phyloP scores from a whole-genome alignment of 2,797 vertebrate genomes.

The Anableps anableps region DNA sequence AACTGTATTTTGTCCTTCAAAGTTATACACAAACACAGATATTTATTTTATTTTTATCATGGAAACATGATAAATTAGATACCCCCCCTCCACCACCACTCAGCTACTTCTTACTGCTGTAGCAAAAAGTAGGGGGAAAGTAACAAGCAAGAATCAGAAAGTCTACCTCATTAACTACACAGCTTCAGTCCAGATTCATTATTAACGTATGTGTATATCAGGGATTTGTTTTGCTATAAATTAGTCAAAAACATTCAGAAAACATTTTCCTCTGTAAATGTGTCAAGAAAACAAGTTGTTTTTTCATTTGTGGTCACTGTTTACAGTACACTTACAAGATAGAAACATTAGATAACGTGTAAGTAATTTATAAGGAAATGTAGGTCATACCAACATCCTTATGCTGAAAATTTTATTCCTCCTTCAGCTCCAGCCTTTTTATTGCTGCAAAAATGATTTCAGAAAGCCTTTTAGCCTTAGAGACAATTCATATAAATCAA shows the following conservation, averaged over 20 bases:
- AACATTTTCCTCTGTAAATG: not conserved
- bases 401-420: slow-evolving; percentile 20
- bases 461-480: slow-evolving; percentile 8
- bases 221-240: not conserved
- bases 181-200: not conserved
- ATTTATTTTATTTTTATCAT: not conserved
- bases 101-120: not conserved
- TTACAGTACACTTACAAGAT: not conserved
- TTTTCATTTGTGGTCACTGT: not conserved
- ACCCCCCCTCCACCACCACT: too few relatives aligned
- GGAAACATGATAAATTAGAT: not conserved
- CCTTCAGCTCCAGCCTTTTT: slow-evolving; percentile 24
- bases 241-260: not conserved
- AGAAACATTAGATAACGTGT: not conserved
- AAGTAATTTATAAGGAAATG: slow-evolving; percentile 25
- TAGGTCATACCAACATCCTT: slow-evolving; percentile 22
- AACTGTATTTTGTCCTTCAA: not conserved
- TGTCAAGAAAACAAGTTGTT: not conserved
- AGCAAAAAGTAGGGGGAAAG: not conserved
- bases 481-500: slow-evolving; percentile 26
- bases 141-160: not conserved
- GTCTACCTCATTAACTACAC: not conserved
- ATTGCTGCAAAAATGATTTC: slow-evolving; percentile 21
- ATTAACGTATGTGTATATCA: not conserved
- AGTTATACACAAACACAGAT: not conserved